A percentile compares a stretch with the other conserved stretches of the same genome.
These are phyloP conservation scores for Trichogramma pretiosum DNA, from an alignment of 1,140 invertebrate genomes.

Conservation along the genomic window DNA sequence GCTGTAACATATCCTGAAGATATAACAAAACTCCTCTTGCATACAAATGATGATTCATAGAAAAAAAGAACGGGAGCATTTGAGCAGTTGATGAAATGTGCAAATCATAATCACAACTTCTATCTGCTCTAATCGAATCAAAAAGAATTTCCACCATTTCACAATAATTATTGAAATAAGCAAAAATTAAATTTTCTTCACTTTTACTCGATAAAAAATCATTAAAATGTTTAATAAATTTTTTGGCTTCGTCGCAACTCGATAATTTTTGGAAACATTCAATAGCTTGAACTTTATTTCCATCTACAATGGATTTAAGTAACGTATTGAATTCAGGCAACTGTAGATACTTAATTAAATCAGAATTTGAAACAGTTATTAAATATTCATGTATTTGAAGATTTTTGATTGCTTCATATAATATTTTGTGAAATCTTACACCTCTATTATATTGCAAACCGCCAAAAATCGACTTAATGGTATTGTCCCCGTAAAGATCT, in stretches of 20 bases:
- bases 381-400: conserved; percentile 20
- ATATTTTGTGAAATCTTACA: conserved; percentile 18
- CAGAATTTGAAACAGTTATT: background rate
- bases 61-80: too few relatives aligned
- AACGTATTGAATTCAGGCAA: background rate
- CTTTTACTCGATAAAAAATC: too few relatives aligned
- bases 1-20: background rate
- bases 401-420: conserved; percentile 18
- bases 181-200: too few relatives aligned
- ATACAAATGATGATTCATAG: conserved; percentile 1
- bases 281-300: too few relatives aligned
- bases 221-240: too few relatives aligned
- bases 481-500: conserved; percentile 8
- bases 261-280: too few relatives aligned
- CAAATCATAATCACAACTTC: too few relatives aligned
- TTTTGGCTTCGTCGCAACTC: too few relatives aligned
- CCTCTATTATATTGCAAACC: conserved; percentile 17
- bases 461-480: conserved; percentile 13
- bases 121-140: too few relatives aligned
- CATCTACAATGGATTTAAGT: background rate
- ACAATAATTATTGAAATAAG: too few relatives aligned
- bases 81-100: too few relatives aligned
- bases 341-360: background rate
- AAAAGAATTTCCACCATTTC: too few relatives aligned
- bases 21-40: background rate